Conservation (phyloP, 2,113 vertebrate genomes). For the pig (Sus scrofa) region T2T-Sscrofa CM000821.6:51542501-51543000, state of each 20-base stretch:
- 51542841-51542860: constrained; percentile 99
- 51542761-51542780: constrained; percentile 65
- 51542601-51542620: neutral
- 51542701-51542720: constrained; percentile 52
- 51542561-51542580: too few species aligned
- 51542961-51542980: constrained; percentile 97
- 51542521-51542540: neutral
- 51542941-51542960: constrained; percentile 99
- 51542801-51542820: constrained; percentile 97
- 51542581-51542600: neutral
- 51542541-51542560: too few species aligned
- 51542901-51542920: constrained; percentile 95
- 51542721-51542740: constrained; percentile 6
- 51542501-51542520: constrained; percentile 1
- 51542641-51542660: neutral
- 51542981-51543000: constrained; percentile 63
- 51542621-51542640: neutral
- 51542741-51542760: constrained; percentile 46
- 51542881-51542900: constrained; percentile 93
- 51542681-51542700: neutral
- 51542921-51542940: constrained; percentile 99
- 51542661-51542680: neutral
- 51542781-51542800: constrained; percentile 94
- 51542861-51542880: constrained; percentile 98
- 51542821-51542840: constrained; percentile 99